Conservation (phyloP, 2,888 invertebrate species). For the Microctonus aethiopoides region DNA sequence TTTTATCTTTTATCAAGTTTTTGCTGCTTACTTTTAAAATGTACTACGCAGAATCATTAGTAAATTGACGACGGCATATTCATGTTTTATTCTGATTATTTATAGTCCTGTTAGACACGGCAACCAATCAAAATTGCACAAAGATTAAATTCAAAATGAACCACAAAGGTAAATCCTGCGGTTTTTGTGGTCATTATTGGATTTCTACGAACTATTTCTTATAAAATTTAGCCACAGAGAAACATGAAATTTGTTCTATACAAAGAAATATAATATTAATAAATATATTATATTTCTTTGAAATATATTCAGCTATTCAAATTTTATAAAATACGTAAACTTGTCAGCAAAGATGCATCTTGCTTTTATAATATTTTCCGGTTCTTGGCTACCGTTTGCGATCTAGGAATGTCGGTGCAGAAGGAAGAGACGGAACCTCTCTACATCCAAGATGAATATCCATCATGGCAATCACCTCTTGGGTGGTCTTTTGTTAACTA, state of each 20-base stretch:
- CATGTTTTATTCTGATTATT: not conserved
- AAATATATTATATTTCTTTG: not conserved
- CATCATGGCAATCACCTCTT: conserved; percentile 61
- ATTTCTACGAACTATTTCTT: not conserved
- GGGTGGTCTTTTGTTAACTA: conserved; percentile 60
- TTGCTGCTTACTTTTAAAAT: not conserved
- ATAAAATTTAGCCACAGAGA: not conserved
- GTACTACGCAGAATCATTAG: not conserved
- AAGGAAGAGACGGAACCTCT: conserved; percentile 24
- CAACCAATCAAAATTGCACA: not conserved
- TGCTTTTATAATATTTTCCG: conserved; percentile 46
- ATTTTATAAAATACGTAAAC: conserved; percentile 14
- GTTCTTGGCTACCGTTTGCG: conserved; percentile 42
- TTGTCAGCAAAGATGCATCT: conserved; percentile 27
- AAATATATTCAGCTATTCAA: not conserved
- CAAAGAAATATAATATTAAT: not conserved
- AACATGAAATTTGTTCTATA: not conserved
- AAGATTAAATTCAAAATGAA: not conserved
- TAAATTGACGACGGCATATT: not conserved
- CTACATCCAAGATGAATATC: conserved; percentile 49
- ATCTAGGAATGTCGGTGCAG: conserved; percentile 54
- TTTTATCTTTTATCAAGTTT: not conserved
- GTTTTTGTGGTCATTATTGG: not conserved
- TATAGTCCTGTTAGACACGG: not conserved
- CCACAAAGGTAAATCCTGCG: not conserved